A percentile compares a stretch with the other conserved stretches of the same genome.
Evolutionary conservation across 37 sponge, comb jelly and placozoan genomes (phyloP).

Genomic region (Halichondria panicea): DNA sequence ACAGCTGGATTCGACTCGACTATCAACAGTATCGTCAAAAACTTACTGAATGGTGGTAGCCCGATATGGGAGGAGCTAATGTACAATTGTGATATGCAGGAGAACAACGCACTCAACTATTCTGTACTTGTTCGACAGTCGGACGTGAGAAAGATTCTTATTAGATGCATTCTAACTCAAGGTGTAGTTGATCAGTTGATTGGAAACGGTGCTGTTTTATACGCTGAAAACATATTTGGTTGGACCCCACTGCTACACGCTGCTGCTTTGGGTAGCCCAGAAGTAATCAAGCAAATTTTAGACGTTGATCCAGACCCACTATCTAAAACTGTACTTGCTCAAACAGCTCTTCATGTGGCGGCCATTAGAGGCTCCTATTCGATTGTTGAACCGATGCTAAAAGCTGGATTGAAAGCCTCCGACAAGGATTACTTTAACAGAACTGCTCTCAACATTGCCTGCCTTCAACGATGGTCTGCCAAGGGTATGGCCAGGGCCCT

Average conservation of each 20-base stretch:
- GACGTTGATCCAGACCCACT: conserved; percentile 46
- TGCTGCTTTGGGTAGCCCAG: conserved; percentile 37
- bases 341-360: conserved; percentile 76
- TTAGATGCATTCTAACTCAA: conserved; percentile 42
- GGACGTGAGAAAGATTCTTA: conserved; percentile 25
- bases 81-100: conserved; percentile 51
- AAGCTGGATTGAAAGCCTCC: conserved; percentile 46
- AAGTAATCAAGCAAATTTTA: conserved; percentile 45
- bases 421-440: conserved; percentile 65
- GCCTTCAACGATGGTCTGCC: conserved; percentile 78
- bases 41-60: conserved; percentile 44
- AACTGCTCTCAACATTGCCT: conserved; percentile 81
- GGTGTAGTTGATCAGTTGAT: conserved; percentile 33
- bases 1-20: conserved; percentile 73
- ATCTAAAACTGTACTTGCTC: conserved; percentile 54
- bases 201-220: conserved; percentile 61
- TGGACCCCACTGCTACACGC: conserved; percentile 81
- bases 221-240: conserved; percentile 84
- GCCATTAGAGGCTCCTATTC: conserved; percentile 70
- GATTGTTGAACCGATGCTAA: conserved; percentile 39
- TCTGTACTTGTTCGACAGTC: conserved; percentile 1
- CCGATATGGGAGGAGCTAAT: conserved; percentile 56
- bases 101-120: conserved; percentile 5
- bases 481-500: conserved; percentile 44
- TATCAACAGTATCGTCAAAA: conserved; percentile 59